Percentiles rank a stretch among this genome's conserved stretches.
These are phyloP conservation scores for Neotoxoptera formosana DNA, from an alignment of 1,140 invertebrate genomes.

Conservation along the genomic window DNA sequence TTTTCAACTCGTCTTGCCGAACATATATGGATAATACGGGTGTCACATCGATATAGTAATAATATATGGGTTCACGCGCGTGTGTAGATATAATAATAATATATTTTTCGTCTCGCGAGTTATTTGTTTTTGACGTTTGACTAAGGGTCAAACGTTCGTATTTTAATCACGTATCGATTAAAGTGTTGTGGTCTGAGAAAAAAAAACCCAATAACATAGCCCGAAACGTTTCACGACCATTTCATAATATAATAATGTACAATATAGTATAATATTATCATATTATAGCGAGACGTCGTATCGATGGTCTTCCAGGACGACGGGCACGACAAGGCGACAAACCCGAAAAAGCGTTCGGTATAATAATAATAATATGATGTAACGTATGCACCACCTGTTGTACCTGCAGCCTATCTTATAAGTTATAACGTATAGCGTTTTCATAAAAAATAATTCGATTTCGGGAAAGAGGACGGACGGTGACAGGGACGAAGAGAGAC, in stretches of 20 bases:
- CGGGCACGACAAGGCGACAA: background rate
- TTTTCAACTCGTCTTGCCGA: background rate
- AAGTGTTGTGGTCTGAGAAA: background rate
- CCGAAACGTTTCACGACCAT: background rate
- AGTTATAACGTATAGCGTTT: background rate
- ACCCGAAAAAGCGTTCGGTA: background rate
- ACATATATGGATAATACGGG: background rate
- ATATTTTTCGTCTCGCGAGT: background rate
- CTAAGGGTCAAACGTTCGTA: background rate
- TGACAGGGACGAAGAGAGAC: background rate
- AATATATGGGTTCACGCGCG: background rate
- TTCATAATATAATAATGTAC: background rate
- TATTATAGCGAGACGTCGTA: background rate
- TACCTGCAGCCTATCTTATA: too few species aligned
- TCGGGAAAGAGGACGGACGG: background rate
- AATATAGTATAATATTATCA: background rate
- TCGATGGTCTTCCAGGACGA: constrained; percentile 32
- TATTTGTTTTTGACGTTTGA: background rate
- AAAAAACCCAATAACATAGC: background rate
- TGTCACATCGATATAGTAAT: background rate
- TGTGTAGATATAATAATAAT: background rate
- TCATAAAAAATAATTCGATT: constrained; percentile 22
- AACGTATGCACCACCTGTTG: background rate
- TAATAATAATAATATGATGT: background rate
- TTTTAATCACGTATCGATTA: constrained; percentile 6